A percentile compares a stretch with the other conserved stretches of the same genome.
Conservation (phyloP, 2,888 invertebrate genomes). For the Smittia sp. region DNA sequence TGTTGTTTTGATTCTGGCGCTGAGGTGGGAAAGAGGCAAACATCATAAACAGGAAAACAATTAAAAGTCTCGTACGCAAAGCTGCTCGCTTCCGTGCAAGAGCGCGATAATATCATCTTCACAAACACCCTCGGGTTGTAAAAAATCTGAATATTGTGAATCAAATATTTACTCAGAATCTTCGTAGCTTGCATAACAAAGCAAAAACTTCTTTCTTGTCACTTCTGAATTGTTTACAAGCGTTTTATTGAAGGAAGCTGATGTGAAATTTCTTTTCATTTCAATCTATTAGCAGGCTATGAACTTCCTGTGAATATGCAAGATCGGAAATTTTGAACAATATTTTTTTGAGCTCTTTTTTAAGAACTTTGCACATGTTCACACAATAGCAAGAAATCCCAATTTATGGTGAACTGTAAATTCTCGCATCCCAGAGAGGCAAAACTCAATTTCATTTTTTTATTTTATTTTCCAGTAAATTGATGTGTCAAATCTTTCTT, state of each 20-base stretch:
- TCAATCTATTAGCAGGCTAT: too few relatives aligned
- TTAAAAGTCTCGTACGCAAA: not conserved
- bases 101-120: too few relatives aligned
- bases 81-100: too few relatives aligned
- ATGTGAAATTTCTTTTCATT: too few relatives aligned
- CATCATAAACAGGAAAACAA: conserved; percentile 1
- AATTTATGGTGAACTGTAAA: not conserved
- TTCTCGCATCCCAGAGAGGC: not conserved
- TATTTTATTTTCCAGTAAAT: not conserved
- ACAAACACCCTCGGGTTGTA: too few relatives aligned
- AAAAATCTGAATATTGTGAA: too few relatives aligned
- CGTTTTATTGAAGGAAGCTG: too few relatives aligned
- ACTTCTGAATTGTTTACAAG: too few relatives aligned
- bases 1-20: too few relatives aligned
- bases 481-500: not conserved
- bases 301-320: conserved; percentile 6
- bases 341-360: not conserved
- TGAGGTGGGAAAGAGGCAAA: not conserved
- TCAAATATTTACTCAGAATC: too few relatives aligned
- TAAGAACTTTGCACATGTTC: conserved; percentile 17
- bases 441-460: not conserved
- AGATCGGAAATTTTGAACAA: conserved; percentile 13
- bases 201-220: too few relatives aligned
- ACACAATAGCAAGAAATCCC: not conserved
- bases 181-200: too few relatives aligned